Base-by-base conservation (phyloP, 2,797 vertebrate genomes). In the Bradypodion pumilum region DNA sequence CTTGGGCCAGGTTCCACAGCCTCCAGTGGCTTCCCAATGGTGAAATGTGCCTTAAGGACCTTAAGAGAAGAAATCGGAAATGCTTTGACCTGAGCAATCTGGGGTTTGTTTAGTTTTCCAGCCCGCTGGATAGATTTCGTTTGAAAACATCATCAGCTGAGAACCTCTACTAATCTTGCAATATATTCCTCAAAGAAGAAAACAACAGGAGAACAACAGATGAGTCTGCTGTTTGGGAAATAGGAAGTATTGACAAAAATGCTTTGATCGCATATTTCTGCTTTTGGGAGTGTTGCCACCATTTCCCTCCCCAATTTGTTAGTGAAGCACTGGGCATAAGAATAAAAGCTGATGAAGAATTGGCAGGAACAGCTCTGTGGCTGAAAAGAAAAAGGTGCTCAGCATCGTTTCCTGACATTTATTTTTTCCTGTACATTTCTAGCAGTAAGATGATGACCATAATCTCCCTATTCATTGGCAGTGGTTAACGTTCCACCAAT, bases 221-320 rank as follows among this genome's bases (percentile, higher is more conserved):
- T 85, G 86, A 90, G 59, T 37, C 75, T 19, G 84, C 80, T 74
- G 84, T 89, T 78, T 87, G 79, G 84, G 81, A 91, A 93, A 92
- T 92, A 80, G 70, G 78, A 82, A 83, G 81, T 80, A 32, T 89
- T 91, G 90, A 84, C 9, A 89, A 93, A 93, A 86, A 88, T 56
- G 86, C 59, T 79, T 65, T 52, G 85, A 60, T 49, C 90, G 87
- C 81, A 87, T 82, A 90, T 91, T 86, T 56, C 89, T 86, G 86
- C 78, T 86, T 84, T 92, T 90, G 85, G 91, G 84, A 91, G 92
- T 44, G 70, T 65, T 72, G 89, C 91, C 29, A 2, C 91, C 87
- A 93, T 93, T 92, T 81, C 86, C 86, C 19, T 91, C 91, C 90
- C 79, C 63, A 92, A 87, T 81, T 91, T 88, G 90, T 87, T 88